Conservation (phyloP, 2,113 vertebrate species). For the Cyrtonyx montezumae region DNA sequence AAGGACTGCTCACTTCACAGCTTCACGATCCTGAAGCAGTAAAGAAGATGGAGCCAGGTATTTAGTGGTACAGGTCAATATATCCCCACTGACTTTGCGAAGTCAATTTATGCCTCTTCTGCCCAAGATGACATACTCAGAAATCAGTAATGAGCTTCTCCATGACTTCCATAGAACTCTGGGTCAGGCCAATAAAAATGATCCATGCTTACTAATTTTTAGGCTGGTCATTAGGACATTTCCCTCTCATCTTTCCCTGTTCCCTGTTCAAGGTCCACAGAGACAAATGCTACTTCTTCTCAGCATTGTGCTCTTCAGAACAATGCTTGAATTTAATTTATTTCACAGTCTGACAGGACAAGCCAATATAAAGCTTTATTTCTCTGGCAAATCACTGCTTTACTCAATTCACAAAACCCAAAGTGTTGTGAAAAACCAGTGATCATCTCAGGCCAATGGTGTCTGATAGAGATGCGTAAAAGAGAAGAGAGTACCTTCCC, state of each 20-base stretch:
- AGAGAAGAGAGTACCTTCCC: not conserved
- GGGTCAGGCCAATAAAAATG: not conserved
- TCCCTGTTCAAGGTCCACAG: not conserved
- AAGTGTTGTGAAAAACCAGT: not conserved
- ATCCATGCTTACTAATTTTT: not conserved
- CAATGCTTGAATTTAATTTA: not conserved
- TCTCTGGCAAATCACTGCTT: not conserved
- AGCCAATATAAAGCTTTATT: not conserved
- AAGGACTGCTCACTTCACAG: not conserved
- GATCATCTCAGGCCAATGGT: fast-evolving
- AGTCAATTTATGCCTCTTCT: constrained; percentile 9
- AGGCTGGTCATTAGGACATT: not conserved
- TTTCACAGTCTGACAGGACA: not conserved
- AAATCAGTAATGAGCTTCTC: not conserved
- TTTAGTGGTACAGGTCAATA: not conserved
- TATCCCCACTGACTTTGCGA: not conserved
- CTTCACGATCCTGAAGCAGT: not conserved
- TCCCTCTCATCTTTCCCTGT: not conserved
- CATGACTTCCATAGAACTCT: not conserved
- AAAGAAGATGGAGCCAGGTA: not conserved
- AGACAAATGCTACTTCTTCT: not conserved
- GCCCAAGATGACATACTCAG: not conserved
- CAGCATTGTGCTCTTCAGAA: not conserved
- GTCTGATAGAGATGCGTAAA: not conserved
- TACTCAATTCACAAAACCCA: not conserved